Conservation (phyloP, 2,113 vertebrate species). For the Brachypteracias leptosomus region DNA sequence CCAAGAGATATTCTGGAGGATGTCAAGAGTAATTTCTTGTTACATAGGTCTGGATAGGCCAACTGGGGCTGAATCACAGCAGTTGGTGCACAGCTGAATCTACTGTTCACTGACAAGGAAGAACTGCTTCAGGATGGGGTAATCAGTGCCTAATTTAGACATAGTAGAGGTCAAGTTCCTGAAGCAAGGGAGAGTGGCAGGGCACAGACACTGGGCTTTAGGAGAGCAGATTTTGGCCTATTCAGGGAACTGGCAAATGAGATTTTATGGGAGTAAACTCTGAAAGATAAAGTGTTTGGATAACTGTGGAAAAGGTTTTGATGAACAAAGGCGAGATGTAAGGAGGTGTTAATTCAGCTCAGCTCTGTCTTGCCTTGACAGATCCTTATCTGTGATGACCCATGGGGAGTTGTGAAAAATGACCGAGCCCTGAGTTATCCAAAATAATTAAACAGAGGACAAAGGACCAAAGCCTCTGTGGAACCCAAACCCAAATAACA, state of each 20-base stretch:
- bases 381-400: too few species aligned
- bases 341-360: too few species aligned
- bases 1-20: not conserved
- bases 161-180: not conserved
- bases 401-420: too few species aligned
- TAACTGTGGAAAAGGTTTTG: too few species aligned
- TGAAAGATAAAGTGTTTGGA: not conserved
- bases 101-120: not conserved
- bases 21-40: not conserved
- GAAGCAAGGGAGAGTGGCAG: not conserved
- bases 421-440: too few species aligned
- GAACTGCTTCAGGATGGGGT: not conserved
- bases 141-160: not conserved
- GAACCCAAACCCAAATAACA: too few species aligned
- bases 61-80: not conserved
- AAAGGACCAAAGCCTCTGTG: too few species aligned
- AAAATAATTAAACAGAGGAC: too few species aligned
- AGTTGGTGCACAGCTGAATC: not conserved
- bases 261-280: not conserved
- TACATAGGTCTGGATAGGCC: not conserved
- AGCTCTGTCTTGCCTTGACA: too few species aligned
- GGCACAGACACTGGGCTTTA: too few species aligned
- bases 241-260: not conserved
- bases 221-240: not conserved
- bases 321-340: too few species aligned